These are phyloP conservation scores for Chloromyia formosa DNA, from an alignment of 2,888 invertebrate species.

Conservation along the genomic window DNA sequence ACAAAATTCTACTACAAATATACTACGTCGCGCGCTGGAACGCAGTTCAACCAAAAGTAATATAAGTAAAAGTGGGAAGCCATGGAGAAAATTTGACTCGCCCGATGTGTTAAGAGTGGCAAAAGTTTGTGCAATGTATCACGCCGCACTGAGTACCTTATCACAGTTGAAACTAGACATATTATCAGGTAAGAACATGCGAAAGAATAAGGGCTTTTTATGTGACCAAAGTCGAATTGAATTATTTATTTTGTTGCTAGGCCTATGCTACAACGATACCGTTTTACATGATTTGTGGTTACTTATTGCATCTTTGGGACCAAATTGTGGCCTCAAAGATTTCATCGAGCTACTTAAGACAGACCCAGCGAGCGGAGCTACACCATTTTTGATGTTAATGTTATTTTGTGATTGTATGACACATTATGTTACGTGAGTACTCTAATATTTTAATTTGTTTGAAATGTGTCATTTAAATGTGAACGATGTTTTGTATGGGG, in stretches of 20 bases:
- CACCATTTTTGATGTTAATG: slow-evolving; percentile 92
- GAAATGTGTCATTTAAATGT: too few relatives aligned
- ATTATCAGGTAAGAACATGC: slow-evolving; percentile 75
- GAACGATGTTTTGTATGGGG: too few relatives aligned
- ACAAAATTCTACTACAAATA: slow-evolving; percentile 64
- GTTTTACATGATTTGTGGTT: slow-evolving; percentile 91
- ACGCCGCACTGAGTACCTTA: slow-evolving; percentile 88
- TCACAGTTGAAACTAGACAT: slow-evolving; percentile 92
- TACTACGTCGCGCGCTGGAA: slow-evolving; percentile 71
- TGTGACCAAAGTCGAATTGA: too few relatives aligned
- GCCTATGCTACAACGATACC: slow-evolving; percentile 92
- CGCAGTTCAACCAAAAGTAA: slow-evolving; percentile 66
- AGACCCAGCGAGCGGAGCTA: slow-evolving; percentile 81
- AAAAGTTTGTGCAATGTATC: slow-evolving; percentile 89
- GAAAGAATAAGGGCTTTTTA: not conserved
- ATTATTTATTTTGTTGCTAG: slow-evolving; percentile 65
- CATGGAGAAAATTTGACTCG: slow-evolving; percentile 76
- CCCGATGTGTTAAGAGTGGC: slow-evolving; percentile 84
- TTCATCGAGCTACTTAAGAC: slow-evolving; percentile 85
- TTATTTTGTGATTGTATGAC: slow-evolving; percentile 95
- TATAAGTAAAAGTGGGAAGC: slow-evolving; percentile 69
- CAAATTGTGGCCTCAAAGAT: slow-evolving; percentile 86
- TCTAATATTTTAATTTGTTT: too few relatives aligned
- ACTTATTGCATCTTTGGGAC: slow-evolving; percentile 87
- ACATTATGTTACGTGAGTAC: slow-evolving; percentile 93